A percentile compares a stretch with the other conserved stretches of the same genome.
Evolutionary conservation across 2,797 vertebrate species (phyloP).

Genomic region (Sebastiscus tertius): DNA sequence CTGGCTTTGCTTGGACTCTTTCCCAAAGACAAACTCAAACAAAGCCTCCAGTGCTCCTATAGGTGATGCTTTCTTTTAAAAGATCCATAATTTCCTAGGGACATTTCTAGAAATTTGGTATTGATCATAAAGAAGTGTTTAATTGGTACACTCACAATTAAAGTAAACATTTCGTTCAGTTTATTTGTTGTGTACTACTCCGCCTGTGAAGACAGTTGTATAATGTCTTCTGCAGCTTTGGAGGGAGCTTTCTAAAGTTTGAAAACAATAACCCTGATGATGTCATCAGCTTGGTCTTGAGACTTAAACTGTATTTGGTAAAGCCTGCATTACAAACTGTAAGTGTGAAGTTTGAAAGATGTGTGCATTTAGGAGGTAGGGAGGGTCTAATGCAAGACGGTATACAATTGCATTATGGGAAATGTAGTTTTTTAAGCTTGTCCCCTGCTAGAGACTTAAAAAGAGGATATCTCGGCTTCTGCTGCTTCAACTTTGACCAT

Average conservation of each 20-base stretch:
- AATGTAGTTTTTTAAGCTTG: neutral
- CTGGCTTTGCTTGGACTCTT: constrained; percentile 37
- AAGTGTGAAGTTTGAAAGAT: neutral
- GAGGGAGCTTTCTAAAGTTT: neutral
- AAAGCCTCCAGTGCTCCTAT: neutral
- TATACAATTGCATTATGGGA: neutral
- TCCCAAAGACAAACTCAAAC: constrained; percentile 30
- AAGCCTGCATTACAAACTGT: neutral
- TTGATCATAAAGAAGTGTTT: neutral
- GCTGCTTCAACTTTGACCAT: neutral
- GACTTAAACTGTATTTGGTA: neutral
- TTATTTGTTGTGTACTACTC: neutral
- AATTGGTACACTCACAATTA: neutral
- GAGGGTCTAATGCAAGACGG: neutral
- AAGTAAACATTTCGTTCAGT: neutral
- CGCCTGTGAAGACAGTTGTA: neutral
- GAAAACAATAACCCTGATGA: neutral
- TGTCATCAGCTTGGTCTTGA: neutral
- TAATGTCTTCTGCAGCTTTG: neutral
- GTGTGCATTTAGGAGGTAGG: neutral
- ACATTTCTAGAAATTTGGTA: neutral
- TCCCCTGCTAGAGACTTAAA: neutral
- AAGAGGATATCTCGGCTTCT: neutral
- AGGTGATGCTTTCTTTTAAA: neutral
- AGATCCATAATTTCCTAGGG: neutral